Evolutionary conservation across 2,888 invertebrate genomes (phyloP), one percentile per base, ranked within the genome.

Genomic region (Eudemis profundana): DNA sequence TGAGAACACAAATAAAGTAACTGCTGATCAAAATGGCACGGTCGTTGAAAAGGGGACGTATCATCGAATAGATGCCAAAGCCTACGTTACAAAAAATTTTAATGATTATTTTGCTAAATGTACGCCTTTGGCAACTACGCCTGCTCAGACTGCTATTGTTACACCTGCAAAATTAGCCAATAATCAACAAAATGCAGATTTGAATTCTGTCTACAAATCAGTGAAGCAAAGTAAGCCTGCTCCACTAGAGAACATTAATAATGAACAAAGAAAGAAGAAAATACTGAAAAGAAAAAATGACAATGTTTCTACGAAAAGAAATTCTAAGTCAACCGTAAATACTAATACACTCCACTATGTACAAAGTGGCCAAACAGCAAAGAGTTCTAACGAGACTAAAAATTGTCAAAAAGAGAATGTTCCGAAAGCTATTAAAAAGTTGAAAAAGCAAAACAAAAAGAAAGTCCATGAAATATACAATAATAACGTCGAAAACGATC

Each of bases 401-500:
- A 17, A 12, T 8, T 2, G 19, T 14, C n/a, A n/a, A n/a, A 38
- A 56, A 61, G 40, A 54, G 53, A 15, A 27, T 14, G 3, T 12
- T 15, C 46, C 36, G 44, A 42, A 29, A 38, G 50, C 15, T 10
- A 15, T 21, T n/a, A 46, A 65, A 38, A 47, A 51, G 21, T 29
- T 54, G 8, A 42, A 47, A 17, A 59, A 44, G 29, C 7, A 3
- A 10, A 7, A 5, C 8, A 33, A 33, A 12, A 44, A 59, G 21
- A 40, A 56, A 3, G 23, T 27, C 0, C n/a, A 36, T 21, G 15
- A 15, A 21, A 64, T 65, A 38, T 60, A 65, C 40, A 67, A 63
- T 8, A 14, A 29, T n/a, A 49, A 44, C 27, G 42, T 64, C 17
- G 66, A 71, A 29, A 71, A 75, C 15, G 82, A 85, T 68, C 68